Base-by-base conservation (phyloP, 2,113 vertebrate species). In the Phalacrocorax carbo region DNA sequence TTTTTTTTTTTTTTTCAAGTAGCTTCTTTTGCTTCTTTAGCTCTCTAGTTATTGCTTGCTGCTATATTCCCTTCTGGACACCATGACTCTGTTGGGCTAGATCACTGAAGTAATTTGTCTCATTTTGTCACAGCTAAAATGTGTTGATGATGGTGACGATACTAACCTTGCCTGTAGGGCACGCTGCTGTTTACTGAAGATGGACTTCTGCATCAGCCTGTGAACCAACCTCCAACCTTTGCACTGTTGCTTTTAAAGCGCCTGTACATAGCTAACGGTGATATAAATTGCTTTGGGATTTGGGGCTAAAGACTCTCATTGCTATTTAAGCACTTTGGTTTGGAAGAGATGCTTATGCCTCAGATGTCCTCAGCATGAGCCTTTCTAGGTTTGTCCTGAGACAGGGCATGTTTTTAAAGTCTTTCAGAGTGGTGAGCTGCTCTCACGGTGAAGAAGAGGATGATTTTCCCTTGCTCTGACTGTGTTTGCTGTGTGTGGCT, bases 1-100 rank as follows among this genome's bases (percentile, higher is more conserved):
- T 58, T 79, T 38, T 38, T 38, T 38, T 10, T 38, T 38, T 38
- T 32, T 55, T 40, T 12, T 1, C 72, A 83, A 36, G 34, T 58
- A 71, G 23, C n/a, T 71, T 88, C 51, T 90, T 82, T 58, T 75
- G 23, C n/a, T 71, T 88, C 51, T 90, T 82, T 82, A 86, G 52
- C 58, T 73, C 22, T 11, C 40, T 55, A 54, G 40, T 20, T 84
- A 57, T 44, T 93, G 10, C 5, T 15, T 71, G 38, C 55, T 92
- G 49, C 57, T 79, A 6, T 22, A 64, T 44, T 89, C 8, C 30
- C 34, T 78, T 46, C 68, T 3, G 25, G 44, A 42, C 8, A 26
- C 36, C 25, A 13, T 46, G 36, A 34, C 21, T 83, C 34, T 80
- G 30, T 51, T 78, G 34, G 34, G 27, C 30, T 95, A 34, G 57